Conservation (phyloP, 2,797 vertebrate species). For the Choloepus didactylus region DNA sequence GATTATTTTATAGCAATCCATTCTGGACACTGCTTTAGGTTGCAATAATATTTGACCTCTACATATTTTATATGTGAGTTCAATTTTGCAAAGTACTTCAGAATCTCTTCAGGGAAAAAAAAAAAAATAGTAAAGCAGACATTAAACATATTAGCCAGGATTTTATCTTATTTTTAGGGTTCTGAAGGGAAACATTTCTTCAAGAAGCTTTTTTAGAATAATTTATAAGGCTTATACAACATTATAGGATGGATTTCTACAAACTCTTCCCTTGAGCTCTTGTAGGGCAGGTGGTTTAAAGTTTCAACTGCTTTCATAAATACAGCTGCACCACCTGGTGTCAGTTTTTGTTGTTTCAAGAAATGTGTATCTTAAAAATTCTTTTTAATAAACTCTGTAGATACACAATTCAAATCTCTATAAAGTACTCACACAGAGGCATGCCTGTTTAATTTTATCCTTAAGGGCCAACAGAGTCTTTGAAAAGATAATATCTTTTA, state of each 20-base stretch:
- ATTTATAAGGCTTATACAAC: slow-evolving; percentile 67
- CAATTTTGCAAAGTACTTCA: slow-evolving; percentile 29
- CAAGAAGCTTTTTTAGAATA: slow-evolving; percentile 70
- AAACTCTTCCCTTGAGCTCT: slow-evolving; percentile 70
- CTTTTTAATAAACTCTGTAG: slow-evolving; percentile 6
- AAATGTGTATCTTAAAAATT: slow-evolving; percentile 48
- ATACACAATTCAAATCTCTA: slow-evolving; percentile 56
- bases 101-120: slow-evolving; percentile 59
- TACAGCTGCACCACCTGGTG: slow-evolving; percentile 39
- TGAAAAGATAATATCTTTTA: not conserved
- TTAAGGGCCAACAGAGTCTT: not conserved
- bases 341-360: slow-evolving; percentile 51
- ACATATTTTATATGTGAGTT: slow-evolving; percentile 10
- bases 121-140: not conserved
- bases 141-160: slow-evolving; percentile 27
- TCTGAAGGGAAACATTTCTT: slow-evolving; percentile 75
- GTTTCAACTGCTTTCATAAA: slow-evolving; percentile 68
- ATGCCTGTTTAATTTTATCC: slow-evolving; percentile 14
- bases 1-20: not conserved
- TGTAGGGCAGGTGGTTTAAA: slow-evolving; percentile 44
- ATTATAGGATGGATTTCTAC: slow-evolving; percentile 58
- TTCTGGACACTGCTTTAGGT: not conserved
- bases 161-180: slow-evolving; percentile 66
- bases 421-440: not conserved
- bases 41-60: slow-evolving; percentile 28